These are phyloP conservation scores for Loripinus fragilis DNA, from an alignment of 2,888 invertebrate species.

Conservation along the genomic window DNA sequence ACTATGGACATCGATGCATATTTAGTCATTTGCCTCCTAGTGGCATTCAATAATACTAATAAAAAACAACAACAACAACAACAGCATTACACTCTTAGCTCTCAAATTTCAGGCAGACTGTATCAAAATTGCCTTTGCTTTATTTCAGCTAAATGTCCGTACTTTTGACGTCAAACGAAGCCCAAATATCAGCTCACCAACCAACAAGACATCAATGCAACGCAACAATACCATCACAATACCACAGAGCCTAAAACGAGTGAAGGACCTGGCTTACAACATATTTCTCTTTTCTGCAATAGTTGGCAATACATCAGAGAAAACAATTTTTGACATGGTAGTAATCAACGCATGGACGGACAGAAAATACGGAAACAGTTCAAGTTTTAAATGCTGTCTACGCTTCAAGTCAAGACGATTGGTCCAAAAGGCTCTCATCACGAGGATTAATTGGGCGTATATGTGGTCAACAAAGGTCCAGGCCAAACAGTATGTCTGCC, in stretches of 20 bases:
- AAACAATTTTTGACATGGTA: slow-evolving; percentile 36
- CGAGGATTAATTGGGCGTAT: slow-evolving; percentile 41
- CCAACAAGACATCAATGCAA: neutral
- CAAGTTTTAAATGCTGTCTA: slow-evolving; percentile 42
- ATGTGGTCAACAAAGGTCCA: slow-evolving; percentile 8
- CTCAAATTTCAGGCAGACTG: too few species aligned
- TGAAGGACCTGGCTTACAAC: slow-evolving; percentile 30
- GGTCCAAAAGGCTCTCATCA: slow-evolving; percentile 14
- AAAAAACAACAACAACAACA: too few species aligned
- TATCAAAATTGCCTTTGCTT: too few species aligned
- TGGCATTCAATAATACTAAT: too few species aligned
- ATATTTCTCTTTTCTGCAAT: slow-evolving; percentile 51
- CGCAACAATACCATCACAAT: neutral
- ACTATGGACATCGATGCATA: too few species aligned
- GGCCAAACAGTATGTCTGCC: slow-evolving; percentile 47
- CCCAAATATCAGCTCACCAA: neutral
- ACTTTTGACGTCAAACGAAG: neutral
- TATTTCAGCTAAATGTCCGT: neutral
- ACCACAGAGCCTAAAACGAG: slow-evolving; percentile 26
- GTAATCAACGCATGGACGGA: slow-evolving; percentile 47
- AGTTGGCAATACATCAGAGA: slow-evolving; percentile 42
- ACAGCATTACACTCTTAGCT: too few species aligned
- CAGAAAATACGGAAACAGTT: slow-evolving; percentile 23
- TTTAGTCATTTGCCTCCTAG: too few species aligned
- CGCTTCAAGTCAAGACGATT: slow-evolving; percentile 32